Percentiles rank a stretch among this genome's conserved stretches.
Conservation (phyloP, 1,140 invertebrate species). For the Ptiloglossa arizonensis region DNA sequence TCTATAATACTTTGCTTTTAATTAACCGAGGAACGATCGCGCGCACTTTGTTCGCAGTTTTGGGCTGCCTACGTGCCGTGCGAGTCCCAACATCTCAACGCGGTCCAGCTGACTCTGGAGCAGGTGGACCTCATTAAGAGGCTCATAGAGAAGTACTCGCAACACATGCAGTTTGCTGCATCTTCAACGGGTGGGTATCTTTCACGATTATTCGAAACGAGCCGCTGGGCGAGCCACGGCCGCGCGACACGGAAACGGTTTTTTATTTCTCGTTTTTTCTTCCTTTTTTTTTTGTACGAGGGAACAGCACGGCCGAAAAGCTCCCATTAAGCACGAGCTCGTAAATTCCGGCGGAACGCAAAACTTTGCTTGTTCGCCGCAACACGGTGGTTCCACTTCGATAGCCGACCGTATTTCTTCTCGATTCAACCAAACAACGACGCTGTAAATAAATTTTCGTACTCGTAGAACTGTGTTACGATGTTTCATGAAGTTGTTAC, state of each 20-base stretch:
- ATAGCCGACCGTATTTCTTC: background rate
- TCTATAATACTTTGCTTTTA: too few species aligned
- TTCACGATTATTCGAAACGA: slow-evolving; percentile 13
- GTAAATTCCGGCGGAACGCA: slow-evolving; percentile 6
- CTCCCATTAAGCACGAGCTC: slow-evolving; percentile 3
- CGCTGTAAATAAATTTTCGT: background rate
- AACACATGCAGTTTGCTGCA: slow-evolving; percentile 89
- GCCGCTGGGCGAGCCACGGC: background rate
- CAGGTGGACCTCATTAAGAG: slow-evolving; percentile 94
- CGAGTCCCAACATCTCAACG: slow-evolving; percentile 91
- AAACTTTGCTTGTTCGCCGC: slow-evolving; percentile 1
- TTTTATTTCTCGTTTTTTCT: background rate
- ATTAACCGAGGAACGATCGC: slow-evolving; percentile 22
- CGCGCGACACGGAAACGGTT: background rate
- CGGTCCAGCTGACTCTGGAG: slow-evolving; percentile 92
- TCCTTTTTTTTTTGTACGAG: too few species aligned
- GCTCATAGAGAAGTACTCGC: slow-evolving; percentile 90
- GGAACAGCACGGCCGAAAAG: background rate
- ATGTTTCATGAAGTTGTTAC: background rate
- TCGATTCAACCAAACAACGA: background rate
- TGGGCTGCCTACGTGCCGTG: slow-evolving; percentile 95
- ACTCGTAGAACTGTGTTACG: background rate
- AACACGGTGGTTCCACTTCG: background rate
- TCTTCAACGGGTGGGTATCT: slow-evolving; percentile 86
- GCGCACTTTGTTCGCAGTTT: slow-evolving; percentile 84